phyloP scores from a whole-genome alignment of 1,140 invertebrate genomes.

The Mizuhopecten yessoensis region DNA sequence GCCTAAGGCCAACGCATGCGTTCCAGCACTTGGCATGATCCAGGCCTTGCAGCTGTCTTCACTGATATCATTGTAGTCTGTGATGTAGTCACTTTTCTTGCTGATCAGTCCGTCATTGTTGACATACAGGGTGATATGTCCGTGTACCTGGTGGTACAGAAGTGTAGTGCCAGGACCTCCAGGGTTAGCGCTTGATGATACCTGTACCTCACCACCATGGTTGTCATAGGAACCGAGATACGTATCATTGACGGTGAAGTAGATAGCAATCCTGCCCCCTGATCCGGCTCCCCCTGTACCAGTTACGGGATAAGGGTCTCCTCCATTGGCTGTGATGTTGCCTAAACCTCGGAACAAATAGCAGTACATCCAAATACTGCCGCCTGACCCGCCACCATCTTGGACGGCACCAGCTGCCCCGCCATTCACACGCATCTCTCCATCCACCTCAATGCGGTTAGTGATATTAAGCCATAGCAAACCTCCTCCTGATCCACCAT shows the following conservation, averaged over 20 bases:
- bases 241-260: slow-evolving; percentile 73
- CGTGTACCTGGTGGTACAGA: slow-evolving; percentile 69
- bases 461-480: slow-evolving; percentile 69
- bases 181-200: slow-evolving; percentile 60
- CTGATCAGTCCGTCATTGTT: slow-evolving; percentile 70
- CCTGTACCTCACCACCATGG: slow-evolving; percentile 68
- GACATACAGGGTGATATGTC: slow-evolving; percentile 72
- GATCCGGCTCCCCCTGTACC: slow-evolving; percentile 73
- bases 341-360: slow-evolving; percentile 70
- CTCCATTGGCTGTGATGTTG: slow-evolving; percentile 77
- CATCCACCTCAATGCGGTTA: slow-evolving; percentile 70
- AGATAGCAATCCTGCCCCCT: slow-evolving; percentile 74
- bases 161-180: slow-evolving; percentile 75
- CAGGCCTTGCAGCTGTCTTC: slow-evolving; percentile 77
- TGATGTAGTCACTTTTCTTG: slow-evolving; percentile 65
- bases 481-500: slow-evolving; percentile 74
- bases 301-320: slow-evolving; percentile 60
- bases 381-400: slow-evolving; percentile 75
- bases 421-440: slow-evolving; percentile 70
- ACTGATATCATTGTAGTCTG: slow-evolving; percentile 69
- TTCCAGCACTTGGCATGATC: slow-evolving; percentile 70
- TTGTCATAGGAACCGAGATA: slow-evolving; percentile 72
- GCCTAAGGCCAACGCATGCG: slow-evolving; percentile 67
- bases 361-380: slow-evolving; percentile 71
- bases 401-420: slow-evolving; percentile 55